Percentiles rank a stretch among this genome's conserved stretches.
Conservation (phyloP, 2,797 vertebrate species). For the Balearica regulorum region DNA sequence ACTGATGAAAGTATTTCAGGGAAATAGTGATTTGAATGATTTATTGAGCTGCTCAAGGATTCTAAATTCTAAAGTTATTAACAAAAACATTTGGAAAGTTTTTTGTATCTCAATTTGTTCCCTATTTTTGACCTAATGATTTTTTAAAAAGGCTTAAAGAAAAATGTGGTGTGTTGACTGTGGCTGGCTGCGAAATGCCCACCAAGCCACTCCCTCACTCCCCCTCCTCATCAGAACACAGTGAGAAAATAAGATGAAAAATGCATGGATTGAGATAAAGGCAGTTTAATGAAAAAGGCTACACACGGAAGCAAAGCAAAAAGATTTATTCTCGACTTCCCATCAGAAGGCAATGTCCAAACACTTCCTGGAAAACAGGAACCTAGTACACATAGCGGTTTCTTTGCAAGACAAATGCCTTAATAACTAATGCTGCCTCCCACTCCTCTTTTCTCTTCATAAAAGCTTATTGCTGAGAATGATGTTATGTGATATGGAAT, state of each 20-base stretch:
- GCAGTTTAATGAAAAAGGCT: not conserved
- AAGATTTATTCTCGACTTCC: not conserved
- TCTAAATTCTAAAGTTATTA: not conserved
- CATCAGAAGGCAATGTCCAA: not conserved
- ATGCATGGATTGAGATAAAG: not conserved
- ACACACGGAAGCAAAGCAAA: not conserved
- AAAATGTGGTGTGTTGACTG: not conserved
- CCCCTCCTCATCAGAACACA: not conserved
- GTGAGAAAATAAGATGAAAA: not conserved
- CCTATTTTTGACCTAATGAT: not conserved
- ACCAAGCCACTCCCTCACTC: not conserved
- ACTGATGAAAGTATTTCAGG: not conserved
- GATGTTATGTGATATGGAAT: not conserved
- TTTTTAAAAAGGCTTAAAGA: not conserved
- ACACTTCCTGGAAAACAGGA: not conserved
- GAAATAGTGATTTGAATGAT: not conserved
- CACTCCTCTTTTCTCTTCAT: not conserved
- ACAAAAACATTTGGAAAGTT: not conserved
- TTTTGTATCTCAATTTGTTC: not conserved
- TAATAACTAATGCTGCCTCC: not conserved
- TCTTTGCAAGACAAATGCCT: not conserved
- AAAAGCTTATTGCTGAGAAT: not conserved
- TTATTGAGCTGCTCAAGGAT: not conserved
- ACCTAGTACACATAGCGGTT: accelerated
- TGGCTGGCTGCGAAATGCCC: accelerated